Conservation (phyloP, 1,140 invertebrate genomes). For the Cydia splendana region DNA sequence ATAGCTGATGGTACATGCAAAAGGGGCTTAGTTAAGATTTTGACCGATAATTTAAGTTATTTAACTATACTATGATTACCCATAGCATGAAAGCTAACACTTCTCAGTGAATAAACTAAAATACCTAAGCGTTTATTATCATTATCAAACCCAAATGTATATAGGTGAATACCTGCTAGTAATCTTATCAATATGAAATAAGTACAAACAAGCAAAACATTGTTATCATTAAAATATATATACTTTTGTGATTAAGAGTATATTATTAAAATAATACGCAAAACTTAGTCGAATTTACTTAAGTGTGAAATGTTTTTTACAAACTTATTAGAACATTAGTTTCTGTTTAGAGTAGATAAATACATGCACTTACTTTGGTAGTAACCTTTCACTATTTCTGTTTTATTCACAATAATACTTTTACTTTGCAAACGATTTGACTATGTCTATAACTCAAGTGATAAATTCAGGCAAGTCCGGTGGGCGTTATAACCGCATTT, state of each 20-base stretch:
- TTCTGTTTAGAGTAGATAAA: neutral
- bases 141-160: neutral
- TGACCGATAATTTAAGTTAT: too few species aligned
- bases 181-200: constrained; percentile 24
- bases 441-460: neutral
- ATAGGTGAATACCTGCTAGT: neutral
- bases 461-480: neutral
- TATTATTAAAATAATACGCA: neutral
- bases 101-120: neutral
- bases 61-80: too few species aligned
- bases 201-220: neutral
- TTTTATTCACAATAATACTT: neutral
- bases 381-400: neutral
- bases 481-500: constrained; percentile 18
- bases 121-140: neutral
- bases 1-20: too few species aligned
- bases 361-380: neutral
- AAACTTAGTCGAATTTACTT: neutral
- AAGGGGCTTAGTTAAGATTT: too few species aligned
- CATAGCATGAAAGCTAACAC: too few species aligned
- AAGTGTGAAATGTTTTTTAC: neutral
- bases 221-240: too few species aligned
- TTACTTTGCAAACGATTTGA: neutral
- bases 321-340: neutral
- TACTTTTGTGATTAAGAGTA: neutral